Conservation (phyloP, 2,113 vertebrate species). For the Mesocricetus auratus region DNA sequence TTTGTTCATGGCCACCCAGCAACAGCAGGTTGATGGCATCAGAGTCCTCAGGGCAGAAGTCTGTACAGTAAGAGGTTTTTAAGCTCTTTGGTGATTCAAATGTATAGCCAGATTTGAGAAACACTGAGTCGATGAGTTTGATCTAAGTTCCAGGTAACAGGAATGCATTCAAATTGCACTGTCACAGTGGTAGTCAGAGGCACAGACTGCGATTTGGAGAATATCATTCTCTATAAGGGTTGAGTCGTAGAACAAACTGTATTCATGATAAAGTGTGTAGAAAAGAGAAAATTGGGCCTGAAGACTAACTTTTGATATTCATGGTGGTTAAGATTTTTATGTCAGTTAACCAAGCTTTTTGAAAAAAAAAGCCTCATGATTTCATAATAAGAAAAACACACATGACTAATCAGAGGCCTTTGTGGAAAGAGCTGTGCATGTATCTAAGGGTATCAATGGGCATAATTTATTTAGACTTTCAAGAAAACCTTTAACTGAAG, state of each 20-base stretch:
- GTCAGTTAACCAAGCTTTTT: conserved; percentile 51
- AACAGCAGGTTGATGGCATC: not conserved
- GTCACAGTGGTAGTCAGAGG: conserved; percentile 21
- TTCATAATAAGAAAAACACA: conserved; percentile 61
- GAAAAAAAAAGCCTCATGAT: not conserved
- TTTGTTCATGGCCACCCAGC: not conserved
- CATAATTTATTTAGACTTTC: conserved; percentile 65
- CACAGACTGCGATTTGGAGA: conserved; percentile 11
- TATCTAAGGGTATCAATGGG: conserved; percentile 60
- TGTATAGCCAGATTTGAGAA: conserved; percentile 36
- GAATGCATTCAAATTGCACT: conserved; percentile 39
- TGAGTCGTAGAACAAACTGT: conserved; percentile 59
- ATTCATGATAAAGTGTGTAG: conserved; percentile 36
- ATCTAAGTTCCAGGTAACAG: conserved; percentile 24
- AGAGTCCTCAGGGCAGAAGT: not conserved
- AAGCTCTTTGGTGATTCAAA: not conserved
- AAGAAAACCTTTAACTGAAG: conserved; percentile 57
- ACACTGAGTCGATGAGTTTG: conserved; percentile 3
- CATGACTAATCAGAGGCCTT: conserved; percentile 62
- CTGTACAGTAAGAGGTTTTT: not conserved
- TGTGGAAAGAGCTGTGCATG: conserved; percentile 58
- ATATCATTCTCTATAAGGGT: not conserved
- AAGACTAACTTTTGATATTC: conserved; percentile 63
- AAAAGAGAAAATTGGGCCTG: conserved; percentile 44
- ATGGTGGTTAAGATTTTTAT: conserved; percentile 46